These are phyloP conservation scores for Pseudomugil gertrudae DNA, from an alignment of 2,797 vertebrate species.

Conservation along the genomic window DNA sequence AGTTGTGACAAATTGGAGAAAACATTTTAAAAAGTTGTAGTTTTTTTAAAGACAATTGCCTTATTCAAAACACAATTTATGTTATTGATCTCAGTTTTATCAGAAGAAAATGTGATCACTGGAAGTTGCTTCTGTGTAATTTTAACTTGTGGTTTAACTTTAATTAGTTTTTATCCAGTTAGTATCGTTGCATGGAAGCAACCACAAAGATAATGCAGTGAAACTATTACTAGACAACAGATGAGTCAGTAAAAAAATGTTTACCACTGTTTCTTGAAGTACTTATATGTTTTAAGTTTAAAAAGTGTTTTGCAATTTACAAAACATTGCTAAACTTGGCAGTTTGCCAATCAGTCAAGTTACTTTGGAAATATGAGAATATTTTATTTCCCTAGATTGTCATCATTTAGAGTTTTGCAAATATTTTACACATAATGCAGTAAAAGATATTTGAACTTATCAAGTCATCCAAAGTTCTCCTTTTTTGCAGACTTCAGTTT, in stretches of 20 bases:
- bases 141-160: not conserved
- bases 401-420: too few species aligned
- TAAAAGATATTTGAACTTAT: too few species aligned
- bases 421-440: too few species aligned
- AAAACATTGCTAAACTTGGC: too few species aligned
- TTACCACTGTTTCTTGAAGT: not conserved
- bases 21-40: not conserved
- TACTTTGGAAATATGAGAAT: too few species aligned
- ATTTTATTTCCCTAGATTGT: too few species aligned
- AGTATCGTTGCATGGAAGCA: not conserved
- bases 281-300: too few species aligned
- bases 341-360: too few species aligned
- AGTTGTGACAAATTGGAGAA: not conserved
- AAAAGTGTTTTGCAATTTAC: too few species aligned
- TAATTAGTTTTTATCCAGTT: not conserved
- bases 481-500: too few species aligned
- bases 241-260: constrained; percentile 32
- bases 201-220: not conserved
- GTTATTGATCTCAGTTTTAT: not conserved
- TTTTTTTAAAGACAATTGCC: not conserved
- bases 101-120: not conserved
- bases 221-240: not conserved
- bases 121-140: not conserved
- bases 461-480: too few species aligned
- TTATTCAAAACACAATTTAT: not conserved